Base-by-base conservation (phyloP, 2,888 invertebrate genomes). In the Coleophora deauratella region DNA sequence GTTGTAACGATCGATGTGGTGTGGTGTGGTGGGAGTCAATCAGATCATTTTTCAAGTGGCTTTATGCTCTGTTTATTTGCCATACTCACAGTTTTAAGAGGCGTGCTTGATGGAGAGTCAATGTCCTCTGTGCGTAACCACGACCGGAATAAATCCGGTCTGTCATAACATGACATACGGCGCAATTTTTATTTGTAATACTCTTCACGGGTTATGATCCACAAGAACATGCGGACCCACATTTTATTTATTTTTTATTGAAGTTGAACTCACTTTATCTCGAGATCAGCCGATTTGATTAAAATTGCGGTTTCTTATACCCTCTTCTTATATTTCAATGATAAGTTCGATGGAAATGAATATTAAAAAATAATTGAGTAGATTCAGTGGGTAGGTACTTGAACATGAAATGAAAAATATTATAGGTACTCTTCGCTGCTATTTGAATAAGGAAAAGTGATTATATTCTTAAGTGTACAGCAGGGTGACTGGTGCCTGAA, bases 221-320 rank as follows among this genome's bases (percentile, higher is more conserved):
- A 38, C 37, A 40, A 45, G 42, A 44, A 46, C 45, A 52, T 54
- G 53, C 43, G 38, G 37, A 55, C 52, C 47, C 50, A 56, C 43
- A 51, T 56, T 59, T 58, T 41, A 58, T 58, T 60, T 57, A 44
- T 41, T 50, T 54, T 54, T 53, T 59, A 51, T 53, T 55, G 35
- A 39, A 21, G 6, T 21, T 21, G 3, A 21, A 21, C 21, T 21
- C 6, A 21, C 21, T 21, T 6, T 21, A 28, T 28, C 12, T 33
- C 33, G 14, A 33, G 28, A 21, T 6, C 21, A 21, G 21, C n/a
- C 6, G 21, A 21, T 6, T 21, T 21, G 6, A 21, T 21, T 21
- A 21, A 21, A 21, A 21, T 21, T 21, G 21, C 21, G 21, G 21
- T 21, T 21, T 21, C 21, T 21, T 21, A 6, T 21, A 21, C 6